A percentile compares a stretch with the other conserved stretches of the same genome.
These are phyloP conservation scores for Candidula unifasciata DNA, from an alignment of 2,888 invertebrate species.

Conservation along the genomic window DNA sequence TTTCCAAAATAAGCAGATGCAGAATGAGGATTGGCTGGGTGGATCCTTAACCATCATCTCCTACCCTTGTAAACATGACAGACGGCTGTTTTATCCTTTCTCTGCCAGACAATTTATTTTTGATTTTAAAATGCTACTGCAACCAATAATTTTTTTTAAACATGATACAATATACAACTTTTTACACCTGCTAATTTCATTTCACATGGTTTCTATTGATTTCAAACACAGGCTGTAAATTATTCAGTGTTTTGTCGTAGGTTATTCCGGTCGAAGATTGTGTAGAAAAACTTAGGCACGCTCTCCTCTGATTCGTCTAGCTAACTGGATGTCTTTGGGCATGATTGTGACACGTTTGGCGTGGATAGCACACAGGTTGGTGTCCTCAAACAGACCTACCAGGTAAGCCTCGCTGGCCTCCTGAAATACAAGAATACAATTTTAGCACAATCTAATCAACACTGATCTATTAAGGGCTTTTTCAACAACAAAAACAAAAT, in stretches of 20 bases:
- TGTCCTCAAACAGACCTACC: constrained; percentile 94
- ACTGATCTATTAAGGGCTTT: no score
- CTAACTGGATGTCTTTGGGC: constrained; percentile 98
- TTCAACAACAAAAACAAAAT: no score
- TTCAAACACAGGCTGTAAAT: constrained; percentile 19
- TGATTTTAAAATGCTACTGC: no score
- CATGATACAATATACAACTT: no score
- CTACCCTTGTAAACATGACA: no score
- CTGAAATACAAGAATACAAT: constrained; percentile 60
- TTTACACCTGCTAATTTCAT: not conserved
- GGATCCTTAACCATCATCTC: no score
- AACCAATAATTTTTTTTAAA: no score
- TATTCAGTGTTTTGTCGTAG: constrained; percentile 12
- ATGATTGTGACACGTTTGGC: constrained; percentile 98
- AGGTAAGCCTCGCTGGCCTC: constrained; percentile 75
- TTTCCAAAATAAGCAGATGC: no score
- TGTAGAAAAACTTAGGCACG: constrained; percentile 80
- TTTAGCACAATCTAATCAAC: no score
- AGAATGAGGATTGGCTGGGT: no score
- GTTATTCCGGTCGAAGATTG: not conserved
- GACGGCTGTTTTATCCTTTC: no score
- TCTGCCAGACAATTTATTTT: no score
- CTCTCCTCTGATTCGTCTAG: constrained; percentile 96
- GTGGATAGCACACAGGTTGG: constrained; percentile 97
- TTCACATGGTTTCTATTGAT: not conserved